Percentiles rank a stretch among this genome's conserved stretches.
phyloP scores from a whole-genome alignment of 1,140 invertebrate genomes.

The Cyrtorhinus lividipennis region DNA sequence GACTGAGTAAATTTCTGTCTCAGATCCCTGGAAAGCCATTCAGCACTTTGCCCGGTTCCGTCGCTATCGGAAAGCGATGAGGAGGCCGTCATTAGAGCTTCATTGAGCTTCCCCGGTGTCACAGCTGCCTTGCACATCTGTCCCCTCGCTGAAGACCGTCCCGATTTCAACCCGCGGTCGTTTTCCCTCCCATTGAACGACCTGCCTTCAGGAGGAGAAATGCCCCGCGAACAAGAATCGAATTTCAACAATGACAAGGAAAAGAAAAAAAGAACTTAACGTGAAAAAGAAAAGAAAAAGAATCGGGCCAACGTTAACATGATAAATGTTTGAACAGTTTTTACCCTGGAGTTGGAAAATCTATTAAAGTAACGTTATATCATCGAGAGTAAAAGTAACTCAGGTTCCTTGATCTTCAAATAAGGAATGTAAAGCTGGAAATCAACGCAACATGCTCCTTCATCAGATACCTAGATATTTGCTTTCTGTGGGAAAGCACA shows the following conservation, averaged over 20 bases:
- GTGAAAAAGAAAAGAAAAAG: no score
- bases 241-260: background rate
- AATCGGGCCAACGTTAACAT: no score
- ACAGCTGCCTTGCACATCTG: slow-evolving; percentile 4
- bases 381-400: no score
- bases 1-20: background rate
- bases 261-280: no score
- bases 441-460: no score
- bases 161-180: background rate
- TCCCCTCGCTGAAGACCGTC: background rate
- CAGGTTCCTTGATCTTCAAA: no score
- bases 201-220: background rate
- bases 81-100: slow-evolving; percentile 3
- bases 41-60: background rate
- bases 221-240: background rate
- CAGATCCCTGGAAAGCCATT: background rate
- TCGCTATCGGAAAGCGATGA: slow-evolving; percentile 9
- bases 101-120: slow-evolving; percentile 3
- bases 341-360: no score
- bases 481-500: no score
- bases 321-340: no score
- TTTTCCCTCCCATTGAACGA: background rate
- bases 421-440: no score
- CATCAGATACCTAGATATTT: no score
- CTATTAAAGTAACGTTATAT: no score